phyloP scores from a whole-genome alignment of 1,140 invertebrate genomes.

The Harlomillsia oculata region DNA sequence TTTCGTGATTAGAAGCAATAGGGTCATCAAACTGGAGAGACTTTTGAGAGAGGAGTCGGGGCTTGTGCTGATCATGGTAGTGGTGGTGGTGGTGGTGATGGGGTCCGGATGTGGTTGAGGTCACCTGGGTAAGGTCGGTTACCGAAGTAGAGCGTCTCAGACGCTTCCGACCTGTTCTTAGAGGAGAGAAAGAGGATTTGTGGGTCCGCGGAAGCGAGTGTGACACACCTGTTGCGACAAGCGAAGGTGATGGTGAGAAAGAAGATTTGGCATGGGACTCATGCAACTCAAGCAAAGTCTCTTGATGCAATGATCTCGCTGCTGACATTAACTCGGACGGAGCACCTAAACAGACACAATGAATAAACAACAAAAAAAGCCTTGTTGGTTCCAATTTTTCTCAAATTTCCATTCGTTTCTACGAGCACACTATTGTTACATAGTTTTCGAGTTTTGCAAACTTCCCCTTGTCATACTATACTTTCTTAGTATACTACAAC shows the following conservation, averaged over 20 bases:
- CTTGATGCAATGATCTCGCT: conserved; percentile 25
- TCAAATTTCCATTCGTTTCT: too few relatives aligned
- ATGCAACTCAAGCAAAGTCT: conserved; percentile 34
- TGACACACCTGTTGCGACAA: conserved; percentile 32
- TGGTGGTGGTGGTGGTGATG: background rate
- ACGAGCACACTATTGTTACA: too few relatives aligned
- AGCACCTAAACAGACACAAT: too few relatives aligned
- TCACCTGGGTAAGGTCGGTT: conserved; percentile 37
- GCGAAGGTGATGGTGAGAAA: conserved; percentile 32
- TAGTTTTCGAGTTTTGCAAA: too few relatives aligned
- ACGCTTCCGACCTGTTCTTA: conserved; percentile 33
- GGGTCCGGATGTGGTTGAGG: conserved; percentile 37
- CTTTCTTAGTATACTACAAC: too few relatives aligned
- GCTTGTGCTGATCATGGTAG: conserved; percentile 29
- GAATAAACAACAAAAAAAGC: too few relatives aligned
- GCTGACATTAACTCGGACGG: conserved; percentile 26
- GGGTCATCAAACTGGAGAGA: conserved; percentile 34
- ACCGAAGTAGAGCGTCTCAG: conserved; percentile 33
- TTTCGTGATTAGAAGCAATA: conserved; percentile 49
- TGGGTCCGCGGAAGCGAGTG: conserved; percentile 32
- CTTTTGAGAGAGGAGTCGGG: conserved; percentile 30
- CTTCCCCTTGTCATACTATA: too few relatives aligned
- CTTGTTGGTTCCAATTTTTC: too few relatives aligned
- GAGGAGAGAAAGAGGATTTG: conserved; percentile 32
- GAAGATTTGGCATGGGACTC: conserved; percentile 28